Conservation (phyloP, 2,888 invertebrate genomes). For the Drosophila nr. fundita region DNA sequence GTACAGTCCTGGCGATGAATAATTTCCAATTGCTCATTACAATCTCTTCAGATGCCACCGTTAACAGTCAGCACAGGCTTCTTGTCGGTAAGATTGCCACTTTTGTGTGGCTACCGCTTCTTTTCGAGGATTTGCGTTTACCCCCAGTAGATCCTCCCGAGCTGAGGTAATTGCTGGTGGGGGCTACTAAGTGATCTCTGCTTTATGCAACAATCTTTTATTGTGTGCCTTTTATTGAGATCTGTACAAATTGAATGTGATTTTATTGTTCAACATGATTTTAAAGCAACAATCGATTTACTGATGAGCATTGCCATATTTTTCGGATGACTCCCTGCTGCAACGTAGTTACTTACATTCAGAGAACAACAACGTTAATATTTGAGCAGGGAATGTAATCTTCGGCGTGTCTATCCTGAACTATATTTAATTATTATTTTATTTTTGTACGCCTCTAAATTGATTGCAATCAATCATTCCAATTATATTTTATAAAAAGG, state of each 20-base stretch:
- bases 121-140: too few relatives aligned
- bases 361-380: background rate
- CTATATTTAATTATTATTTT: background rate
- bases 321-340: background rate
- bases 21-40: too few relatives aligned
- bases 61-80: too few relatives aligned
- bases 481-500: background rate
- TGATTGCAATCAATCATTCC: background rate
- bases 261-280: background rate
- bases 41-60: too few relatives aligned
- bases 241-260: background rate
- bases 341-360: background rate
- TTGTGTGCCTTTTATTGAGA: background rate
- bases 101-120: too few relatives aligned
- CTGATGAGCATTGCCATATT: background rate
- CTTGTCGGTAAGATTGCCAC: too few relatives aligned
- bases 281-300: background rate
- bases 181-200: background rate
- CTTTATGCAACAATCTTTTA: background rate
- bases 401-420: too few relatives aligned
- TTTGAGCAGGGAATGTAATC: background rate
- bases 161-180: background rate
- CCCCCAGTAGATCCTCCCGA: too few relatives aligned
- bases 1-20: too few relatives aligned
- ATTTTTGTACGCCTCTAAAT: background rate